These are phyloP conservation scores for Mycteria americana DNA, from an alignment of 2,797 vertebrate genomes.

Conservation along the genomic window DNA sequence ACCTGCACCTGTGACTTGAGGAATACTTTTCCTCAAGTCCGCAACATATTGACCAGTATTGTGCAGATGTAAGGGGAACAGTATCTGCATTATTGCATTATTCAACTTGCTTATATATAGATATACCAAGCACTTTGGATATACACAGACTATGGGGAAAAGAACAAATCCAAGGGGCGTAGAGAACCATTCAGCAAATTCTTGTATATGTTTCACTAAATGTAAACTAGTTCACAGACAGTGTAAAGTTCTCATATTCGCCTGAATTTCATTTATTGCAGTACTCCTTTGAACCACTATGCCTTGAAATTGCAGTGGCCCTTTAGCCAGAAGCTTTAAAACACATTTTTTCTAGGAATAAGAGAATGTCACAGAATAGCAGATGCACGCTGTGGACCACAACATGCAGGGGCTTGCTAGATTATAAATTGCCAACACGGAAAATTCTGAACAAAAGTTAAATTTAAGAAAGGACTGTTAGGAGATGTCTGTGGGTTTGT, in stretches of 20 bases:
- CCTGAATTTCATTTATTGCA: background rate
- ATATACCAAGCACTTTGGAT: background rate
- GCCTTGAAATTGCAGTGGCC: background rate
- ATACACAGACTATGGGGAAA: background rate
- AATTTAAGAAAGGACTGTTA: background rate
- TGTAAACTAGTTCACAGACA: background rate
- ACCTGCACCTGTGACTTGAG: background rate
- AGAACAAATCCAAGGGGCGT: background rate
- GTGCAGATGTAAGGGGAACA: background rate
- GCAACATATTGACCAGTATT: rapidly evolving
- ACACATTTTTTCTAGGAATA: background rate
- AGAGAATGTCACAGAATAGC: background rate
- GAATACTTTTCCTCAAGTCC: background rate
- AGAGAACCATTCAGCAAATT: background rate
- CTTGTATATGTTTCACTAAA: background rate
- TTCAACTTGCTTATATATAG: background rate
- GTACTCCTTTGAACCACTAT: background rate
- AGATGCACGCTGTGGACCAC: background rate
- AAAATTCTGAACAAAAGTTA: background rate
- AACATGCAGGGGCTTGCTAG: background rate
- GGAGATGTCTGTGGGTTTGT: background rate
- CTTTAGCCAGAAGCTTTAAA: background rate
- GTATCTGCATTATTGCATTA: background rate
- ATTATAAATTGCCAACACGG: background rate
- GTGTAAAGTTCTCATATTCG: background rate